Evolutionary conservation across 2,888 invertebrate species (phyloP), one percentile per base, ranked within the genome.

Genomic region (Prenolepis imparis): DNA sequence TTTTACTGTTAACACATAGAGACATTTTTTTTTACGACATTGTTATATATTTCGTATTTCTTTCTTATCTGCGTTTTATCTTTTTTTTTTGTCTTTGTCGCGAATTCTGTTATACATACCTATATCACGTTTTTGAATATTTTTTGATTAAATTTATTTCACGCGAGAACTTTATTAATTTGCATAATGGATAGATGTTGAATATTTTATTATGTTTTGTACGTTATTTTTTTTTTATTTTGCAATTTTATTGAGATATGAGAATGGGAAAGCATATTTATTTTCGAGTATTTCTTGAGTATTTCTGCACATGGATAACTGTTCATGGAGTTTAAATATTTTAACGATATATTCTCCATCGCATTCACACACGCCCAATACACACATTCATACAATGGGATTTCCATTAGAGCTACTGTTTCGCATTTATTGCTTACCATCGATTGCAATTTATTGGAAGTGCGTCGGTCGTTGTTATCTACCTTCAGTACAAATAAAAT

Each of bases 341-440:
- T 68, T 70, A 80, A 80, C 78, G 78, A 68, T 59, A 70, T 59
- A 80, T 59, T 68, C n/a, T 52, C 70, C 44, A 59, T 59, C 70
- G 36, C 78, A 24, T 12, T 5, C 59, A 12, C 59, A 1, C 12
- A 24, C 57, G 12, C 57, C 12, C 24, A 57, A 52, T n/a, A 52
- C 24, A 57, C 24, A 57, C 59, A 59, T 28, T 6, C 15, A 59
- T n/a, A 8, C 52, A 52, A 52, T 70, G 59, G 78, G 78, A 70
- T 80, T 80, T 80, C 70, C 70, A 77, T 77, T 77, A 77, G 77
- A 77, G 67, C 67, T 77, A 80, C 78, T 70, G 78, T 80, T 70
- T 80, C 78, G 70, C 78, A 80, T 80, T 80, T 80, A 80, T 80
- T 80, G 78, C 78, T 80, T 80, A 80, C 78, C 36, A 80, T 80